These are phyloP conservation scores for Amphiprion percula DNA, from an alignment of 2,113 vertebrate genomes.

Conservation along the genomic window DNA sequence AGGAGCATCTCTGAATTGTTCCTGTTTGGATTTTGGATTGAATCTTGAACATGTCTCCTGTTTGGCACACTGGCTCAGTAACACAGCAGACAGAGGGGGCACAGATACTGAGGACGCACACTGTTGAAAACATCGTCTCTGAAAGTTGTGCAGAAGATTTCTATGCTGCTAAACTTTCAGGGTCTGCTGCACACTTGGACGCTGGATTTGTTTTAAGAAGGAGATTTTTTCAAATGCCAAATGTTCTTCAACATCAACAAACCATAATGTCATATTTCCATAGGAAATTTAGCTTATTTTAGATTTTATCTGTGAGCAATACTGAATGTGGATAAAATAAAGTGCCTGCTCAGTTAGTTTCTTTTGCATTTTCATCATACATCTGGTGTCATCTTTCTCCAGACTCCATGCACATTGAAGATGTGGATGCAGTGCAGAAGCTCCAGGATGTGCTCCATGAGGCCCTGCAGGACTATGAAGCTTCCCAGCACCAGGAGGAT, in stretches of 20 bases:
- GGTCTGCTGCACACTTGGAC: background rate
- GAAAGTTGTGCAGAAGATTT: constrained; percentile 6
- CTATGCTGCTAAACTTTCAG: background rate
- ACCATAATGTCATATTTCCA: too few relatives aligned
- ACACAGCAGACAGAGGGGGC: constrained; percentile 20
- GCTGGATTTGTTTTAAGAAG: background rate
- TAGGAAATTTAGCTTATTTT: too few relatives aligned
- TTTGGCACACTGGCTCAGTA: constrained; percentile 17
- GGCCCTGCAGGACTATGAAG: constrained; percentile 98
- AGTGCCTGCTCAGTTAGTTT: background rate
- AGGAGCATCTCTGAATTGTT: background rate
- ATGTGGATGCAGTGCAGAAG: constrained; percentile 98
- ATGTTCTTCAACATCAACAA: too few relatives aligned
- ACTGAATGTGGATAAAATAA: background rate
- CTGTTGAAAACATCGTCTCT: constrained; percentile 24
- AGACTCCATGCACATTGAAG: constrained; percentile 99
- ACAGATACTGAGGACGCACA: constrained; percentile 11
- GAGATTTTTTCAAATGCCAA: too few relatives aligned
- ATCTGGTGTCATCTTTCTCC: constrained; percentile 1
- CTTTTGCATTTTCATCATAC: background rate
- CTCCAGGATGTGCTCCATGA: constrained; percentile 98
- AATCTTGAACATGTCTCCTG: background rate
- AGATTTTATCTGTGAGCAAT: background rate
- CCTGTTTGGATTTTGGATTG: constrained; percentile 21
- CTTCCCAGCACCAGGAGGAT: constrained; percentile 95